These are phyloP conservation scores for Electrona antarctica DNA, from an alignment of 2,113 vertebrate species.

Conservation along the genomic window DNA sequence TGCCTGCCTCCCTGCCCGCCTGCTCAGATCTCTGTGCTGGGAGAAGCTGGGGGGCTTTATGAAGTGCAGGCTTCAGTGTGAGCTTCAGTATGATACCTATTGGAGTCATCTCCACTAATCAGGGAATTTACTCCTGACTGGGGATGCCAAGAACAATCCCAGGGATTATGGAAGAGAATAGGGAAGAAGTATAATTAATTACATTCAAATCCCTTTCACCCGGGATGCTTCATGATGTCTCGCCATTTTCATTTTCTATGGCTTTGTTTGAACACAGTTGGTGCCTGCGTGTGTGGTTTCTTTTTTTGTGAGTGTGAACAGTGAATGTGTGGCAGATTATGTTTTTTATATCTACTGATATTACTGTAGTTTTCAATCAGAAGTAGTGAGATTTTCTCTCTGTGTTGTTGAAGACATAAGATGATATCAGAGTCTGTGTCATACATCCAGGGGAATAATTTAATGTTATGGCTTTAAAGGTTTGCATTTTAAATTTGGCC, in stretches of 20 bases:
- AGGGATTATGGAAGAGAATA: conserved; percentile 50
- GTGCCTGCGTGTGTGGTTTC: conserved; percentile 1
- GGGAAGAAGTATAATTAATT: conserved; percentile 61
- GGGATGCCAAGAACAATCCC: conserved; percentile 50
- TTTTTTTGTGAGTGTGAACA: not conserved
- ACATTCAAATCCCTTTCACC: conserved; percentile 53
- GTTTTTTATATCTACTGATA: conserved; percentile 20
- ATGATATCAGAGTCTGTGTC: conserved; percentile 2
- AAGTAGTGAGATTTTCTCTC: conserved; percentile 31
- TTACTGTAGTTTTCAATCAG: conserved; percentile 20
- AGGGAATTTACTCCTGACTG: conserved; percentile 48
- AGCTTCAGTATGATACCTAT: conserved; percentile 43
- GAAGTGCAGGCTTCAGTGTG: conserved; percentile 42
- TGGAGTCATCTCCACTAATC: conserved; percentile 63
- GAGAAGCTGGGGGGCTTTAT: conserved; percentile 38
- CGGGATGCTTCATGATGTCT: conserved; percentile 18
- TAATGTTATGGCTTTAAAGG: conserved; percentile 29
- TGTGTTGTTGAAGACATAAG: conserved; percentile 29
- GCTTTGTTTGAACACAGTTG: conserved; percentile 42
- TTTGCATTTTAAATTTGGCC: conserved; percentile 17
- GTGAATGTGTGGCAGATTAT: conserved; percentile 11
- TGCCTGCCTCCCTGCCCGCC: not conserved
- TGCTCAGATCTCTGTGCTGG: conserved; percentile 14
- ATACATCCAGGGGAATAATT: conserved; percentile 28
- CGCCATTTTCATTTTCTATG: conserved; percentile 19